Conservation (phyloP, 2,797 vertebrate genomes). For the Sarcophilus harrisii region DNA sequence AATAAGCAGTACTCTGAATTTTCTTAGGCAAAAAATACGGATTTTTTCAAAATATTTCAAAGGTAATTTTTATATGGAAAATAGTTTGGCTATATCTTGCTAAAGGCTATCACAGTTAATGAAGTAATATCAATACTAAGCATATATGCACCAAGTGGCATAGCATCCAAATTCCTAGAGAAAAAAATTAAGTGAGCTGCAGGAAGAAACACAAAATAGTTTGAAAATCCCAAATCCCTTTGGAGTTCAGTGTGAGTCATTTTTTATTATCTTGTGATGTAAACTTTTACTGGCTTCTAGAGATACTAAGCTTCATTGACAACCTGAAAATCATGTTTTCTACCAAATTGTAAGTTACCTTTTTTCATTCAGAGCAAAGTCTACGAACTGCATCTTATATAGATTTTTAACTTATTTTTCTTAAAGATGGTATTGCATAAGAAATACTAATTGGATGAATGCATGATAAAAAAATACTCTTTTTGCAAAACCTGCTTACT, state of each 20-base stretch:
- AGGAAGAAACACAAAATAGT: not conserved
- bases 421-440: not conserved
- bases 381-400: not conserved
- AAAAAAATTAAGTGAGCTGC: no score
- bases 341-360: not conserved
- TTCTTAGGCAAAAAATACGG: not conserved
- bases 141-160: no score
- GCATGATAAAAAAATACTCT: not conserved
- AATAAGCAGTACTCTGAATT: not conserved
- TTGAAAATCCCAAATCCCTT: not conserved
- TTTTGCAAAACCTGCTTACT: not conserved
- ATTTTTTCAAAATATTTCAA: constrained; percentile 17
- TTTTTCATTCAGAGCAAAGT: not conserved
- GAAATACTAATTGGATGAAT: not conserved
- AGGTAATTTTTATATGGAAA: not conserved
- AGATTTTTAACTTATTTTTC: not conserved
- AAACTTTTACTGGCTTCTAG: not conserved
- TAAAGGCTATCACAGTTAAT: no score
- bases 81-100: not conserved
- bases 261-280: not conserved
- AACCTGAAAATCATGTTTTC: constrained; percentile 13
- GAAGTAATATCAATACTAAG: no score
- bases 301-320: not conserved
- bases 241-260: constrained; percentile 1
- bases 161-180: no score